phyloP scores from a whole-genome alignment of 2,797 vertebrate genomes.

The Odontamblyopus rebecca region DNA sequence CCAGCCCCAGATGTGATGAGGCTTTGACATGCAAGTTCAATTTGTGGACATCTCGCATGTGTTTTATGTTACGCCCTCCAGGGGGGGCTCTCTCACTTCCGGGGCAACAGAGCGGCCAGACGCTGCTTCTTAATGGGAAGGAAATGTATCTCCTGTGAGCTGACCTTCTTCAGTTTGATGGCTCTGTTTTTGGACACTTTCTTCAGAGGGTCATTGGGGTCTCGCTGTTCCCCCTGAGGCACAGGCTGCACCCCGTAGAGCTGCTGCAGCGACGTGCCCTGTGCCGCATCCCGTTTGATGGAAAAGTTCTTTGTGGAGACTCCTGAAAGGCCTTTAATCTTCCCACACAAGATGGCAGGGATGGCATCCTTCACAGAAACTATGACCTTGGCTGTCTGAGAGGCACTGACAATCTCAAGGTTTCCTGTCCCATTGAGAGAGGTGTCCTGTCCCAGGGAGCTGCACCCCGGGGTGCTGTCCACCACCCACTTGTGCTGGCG shows the following conservation, averaged over 20 bases:
- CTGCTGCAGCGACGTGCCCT: conserved; percentile 87
- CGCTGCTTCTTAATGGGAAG: conserved; percentile 98
- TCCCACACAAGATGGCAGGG: conserved; percentile 94
- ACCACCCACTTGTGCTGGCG: conserved; percentile 88
- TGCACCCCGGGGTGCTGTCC: conserved; percentile 71
- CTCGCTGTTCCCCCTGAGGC: conserved; percentile 80
- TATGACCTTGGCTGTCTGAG: conserved; percentile 95
- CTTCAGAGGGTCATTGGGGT: conserved; percentile 82
- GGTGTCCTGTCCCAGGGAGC: conserved; percentile 54
- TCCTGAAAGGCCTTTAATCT: conserved; percentile 94
- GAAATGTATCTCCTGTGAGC: conserved; percentile 97
- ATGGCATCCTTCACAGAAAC: conserved; percentile 95
- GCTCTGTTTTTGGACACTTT: conserved; percentile 91
- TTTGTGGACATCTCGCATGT: conserved; percentile 47
- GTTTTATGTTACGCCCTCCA: conserved; percentile 44
- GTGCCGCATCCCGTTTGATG: conserved; percentile 89
- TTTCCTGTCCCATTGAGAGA: conserved; percentile 75
- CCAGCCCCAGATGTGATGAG: conserved; percentile 30
- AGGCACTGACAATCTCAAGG: conserved; percentile 87
- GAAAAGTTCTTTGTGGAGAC: conserved; percentile 99
- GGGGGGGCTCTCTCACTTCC: conserved; percentile 83
- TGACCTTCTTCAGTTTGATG: conserved; percentile 98
- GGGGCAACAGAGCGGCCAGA: conserved; percentile 92
- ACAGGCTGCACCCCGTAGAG: conserved; percentile 80
- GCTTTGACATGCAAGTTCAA: conserved; percentile 37